These are phyloP conservation scores for Drosophila quadrilineata DNA, from an alignment of 1,140 invertebrate species.

Conservation along the genomic window DNA sequence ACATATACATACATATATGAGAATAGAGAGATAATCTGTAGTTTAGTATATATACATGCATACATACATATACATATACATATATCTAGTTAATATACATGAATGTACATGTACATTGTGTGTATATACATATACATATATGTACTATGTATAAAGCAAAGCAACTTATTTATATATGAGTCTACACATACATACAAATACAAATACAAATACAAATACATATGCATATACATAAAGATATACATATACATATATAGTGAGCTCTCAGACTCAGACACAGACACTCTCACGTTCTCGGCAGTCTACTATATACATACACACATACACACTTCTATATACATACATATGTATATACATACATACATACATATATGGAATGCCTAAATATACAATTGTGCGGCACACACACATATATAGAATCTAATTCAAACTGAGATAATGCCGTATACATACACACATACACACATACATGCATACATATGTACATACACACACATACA, in stretches of 20 bases:
- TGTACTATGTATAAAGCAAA: constrained; percentile 45
- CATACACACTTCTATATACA: no score
- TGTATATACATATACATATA: constrained; percentile 39
- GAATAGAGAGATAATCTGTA: constrained; percentile 3
- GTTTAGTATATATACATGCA: constrained; percentile 34
- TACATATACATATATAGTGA: constrained; percentile 10
- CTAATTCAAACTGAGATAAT: no score
- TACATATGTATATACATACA: constrained; percentile 45
- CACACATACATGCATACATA: no score
- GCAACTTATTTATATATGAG: constrained; percentile 71
- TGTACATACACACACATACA: not conserved
- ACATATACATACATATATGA: no score
- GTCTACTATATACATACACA: constrained; percentile 26
- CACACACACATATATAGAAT: no score
- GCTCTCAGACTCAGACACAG: constrained; percentile 1
- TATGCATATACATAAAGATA: not conserved
- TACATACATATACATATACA: constrained; percentile 51
- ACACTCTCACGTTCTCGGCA: constrained; percentile 15
- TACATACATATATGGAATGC: no score
- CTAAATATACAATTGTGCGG: no score
- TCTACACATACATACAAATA: constrained; percentile 46
- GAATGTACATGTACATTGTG: constrained; percentile 29
- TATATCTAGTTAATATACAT: no score
- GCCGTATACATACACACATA: no score
- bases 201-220: constrained; percentile 32